These are phyloP conservation scores for Campoplex capitator DNA, from an alignment of 2,888 invertebrate species.

Conservation along the genomic window DNA sequence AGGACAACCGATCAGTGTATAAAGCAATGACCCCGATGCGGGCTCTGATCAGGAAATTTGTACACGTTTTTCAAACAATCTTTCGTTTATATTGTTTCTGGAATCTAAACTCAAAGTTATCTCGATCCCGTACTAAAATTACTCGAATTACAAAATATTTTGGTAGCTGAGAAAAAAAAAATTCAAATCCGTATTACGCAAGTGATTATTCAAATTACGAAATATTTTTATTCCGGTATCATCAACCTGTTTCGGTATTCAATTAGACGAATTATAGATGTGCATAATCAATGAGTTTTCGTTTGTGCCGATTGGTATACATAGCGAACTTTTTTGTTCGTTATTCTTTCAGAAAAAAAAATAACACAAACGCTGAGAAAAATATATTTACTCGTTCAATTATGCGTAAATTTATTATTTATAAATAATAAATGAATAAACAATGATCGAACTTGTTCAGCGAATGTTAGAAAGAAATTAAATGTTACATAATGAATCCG, in stretches of 20 bases:
- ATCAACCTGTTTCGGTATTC: background rate
- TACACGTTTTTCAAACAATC: background rate
- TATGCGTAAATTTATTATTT: background rate
- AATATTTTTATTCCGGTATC: background rate
- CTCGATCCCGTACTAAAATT: background rate
- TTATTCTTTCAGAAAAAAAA: background rate
- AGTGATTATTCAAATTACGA: background rate
- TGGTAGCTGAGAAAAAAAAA: background rate
- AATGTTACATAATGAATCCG: slow-evolving; percentile 5
- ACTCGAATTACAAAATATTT: background rate
- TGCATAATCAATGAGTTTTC: background rate
- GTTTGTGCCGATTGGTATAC: background rate
- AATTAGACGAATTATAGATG: background rate
- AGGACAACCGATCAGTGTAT: background rate
- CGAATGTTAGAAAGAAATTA: background rate
- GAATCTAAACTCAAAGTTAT: background rate
- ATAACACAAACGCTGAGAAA: background rate
- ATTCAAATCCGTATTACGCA: background rate
- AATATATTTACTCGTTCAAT: background rate
- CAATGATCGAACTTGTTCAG: background rate
- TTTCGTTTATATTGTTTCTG: background rate
- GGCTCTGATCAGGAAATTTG: background rate
- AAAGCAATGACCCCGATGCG: background rate
- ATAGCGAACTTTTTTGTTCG: background rate
- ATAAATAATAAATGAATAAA: background rate